Evolutionary conservation across 2,888 invertebrate species (phyloP), one percentile per base, ranked within the genome.

Genomic region (Bembecia ichneumoniformis): DNA sequence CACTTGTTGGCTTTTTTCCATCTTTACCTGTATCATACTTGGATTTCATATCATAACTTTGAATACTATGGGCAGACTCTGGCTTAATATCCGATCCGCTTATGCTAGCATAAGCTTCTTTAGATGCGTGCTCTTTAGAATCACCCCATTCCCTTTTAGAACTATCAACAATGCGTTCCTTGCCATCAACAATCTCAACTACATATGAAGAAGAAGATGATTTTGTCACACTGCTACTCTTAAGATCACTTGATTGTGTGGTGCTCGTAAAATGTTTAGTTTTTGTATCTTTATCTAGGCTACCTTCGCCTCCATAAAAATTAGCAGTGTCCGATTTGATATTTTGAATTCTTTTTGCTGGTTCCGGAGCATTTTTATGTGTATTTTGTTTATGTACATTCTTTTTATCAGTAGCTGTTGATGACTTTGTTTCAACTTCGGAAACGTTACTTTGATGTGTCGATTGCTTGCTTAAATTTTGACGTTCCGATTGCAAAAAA

Each of bases 181-280:
- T 90, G 1, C 91, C 91, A 62, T 91, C 90, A 16, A 91, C 89
- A 55, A 90, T 89, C 76, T 92, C 91, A 46, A 91, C 88, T 34
- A 90, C 89, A 62, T 92, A 91, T 13, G 91, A 91, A 14, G 90
- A 89, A 1, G 91, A 90, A 36, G 91, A 88, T 35, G 90, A 90
- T 67, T 91, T 90, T 47, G 87, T 82, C 3, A 87, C 76, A 51
- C 87, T 89, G 52, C 89, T 87, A 57, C 83, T 88, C 64, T 87
- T 87, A 59, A 88, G 77, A 60, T 90, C 88, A 54, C 82, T 89
- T 17, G 81, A 68, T 54, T 83, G 76, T 51, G 70, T 88, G 48
- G 74, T 88, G 65, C 68, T 82, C 46, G 64, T 77, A 52, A 64
- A 82, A 58, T 84, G 72, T 57, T 77, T 80, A 50, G 72, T 69